Conservation (phyloP, 2,888 invertebrate genomes). For the Formica aserva region DNA sequence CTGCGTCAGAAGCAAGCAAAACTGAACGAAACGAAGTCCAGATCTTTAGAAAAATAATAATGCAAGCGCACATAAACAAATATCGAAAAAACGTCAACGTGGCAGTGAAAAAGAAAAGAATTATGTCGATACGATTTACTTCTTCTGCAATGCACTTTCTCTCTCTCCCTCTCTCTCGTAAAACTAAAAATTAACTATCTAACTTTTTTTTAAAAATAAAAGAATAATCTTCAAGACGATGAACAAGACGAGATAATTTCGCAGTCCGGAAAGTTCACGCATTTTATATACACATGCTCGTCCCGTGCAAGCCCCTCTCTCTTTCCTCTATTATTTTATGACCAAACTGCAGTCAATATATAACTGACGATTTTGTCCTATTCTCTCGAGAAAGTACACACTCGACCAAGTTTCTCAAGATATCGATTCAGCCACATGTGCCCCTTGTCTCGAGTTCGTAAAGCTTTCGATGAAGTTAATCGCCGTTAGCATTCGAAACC, state of each 20-base stretch:
- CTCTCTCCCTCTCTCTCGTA: neutral
- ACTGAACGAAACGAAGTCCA: neutral
- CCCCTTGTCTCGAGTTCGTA: slow-evolving; percentile 43
- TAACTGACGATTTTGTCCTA: slow-evolving; percentile 44
- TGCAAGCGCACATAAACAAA: neutral
- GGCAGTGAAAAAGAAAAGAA: neutral
- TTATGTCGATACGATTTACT: neutral
- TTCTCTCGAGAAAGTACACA: slow-evolving; percentile 47
- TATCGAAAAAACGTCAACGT: neutral
- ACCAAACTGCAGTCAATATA: slow-evolving; percentile 39
- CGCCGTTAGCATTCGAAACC: slow-evolving; percentile 37
- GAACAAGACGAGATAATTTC: slow-evolving; percentile 19
- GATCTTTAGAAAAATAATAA: slow-evolving; percentile 10
- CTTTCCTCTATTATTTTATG: slow-evolving; percentile 9
- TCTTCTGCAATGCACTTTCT: neutral
- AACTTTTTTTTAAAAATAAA: neutral
- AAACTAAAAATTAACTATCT: neutral
- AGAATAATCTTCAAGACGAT: neutral
- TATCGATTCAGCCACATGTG: slow-evolving; percentile 56
- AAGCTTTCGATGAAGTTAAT: slow-evolving; percentile 47
- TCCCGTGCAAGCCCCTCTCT: neutral
- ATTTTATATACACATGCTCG: slow-evolving; percentile 17
- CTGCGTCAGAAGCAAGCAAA: neutral
- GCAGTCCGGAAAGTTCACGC: slow-evolving; percentile 9
- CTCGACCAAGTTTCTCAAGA: slow-evolving; percentile 61